Percentiles rank a stretch among this genome's conserved stretches.
These are phyloP conservation scores for Corvus hawaiiensis DNA, from an alignment of 2,113 vertebrate species.

Conservation along the genomic window DNA sequence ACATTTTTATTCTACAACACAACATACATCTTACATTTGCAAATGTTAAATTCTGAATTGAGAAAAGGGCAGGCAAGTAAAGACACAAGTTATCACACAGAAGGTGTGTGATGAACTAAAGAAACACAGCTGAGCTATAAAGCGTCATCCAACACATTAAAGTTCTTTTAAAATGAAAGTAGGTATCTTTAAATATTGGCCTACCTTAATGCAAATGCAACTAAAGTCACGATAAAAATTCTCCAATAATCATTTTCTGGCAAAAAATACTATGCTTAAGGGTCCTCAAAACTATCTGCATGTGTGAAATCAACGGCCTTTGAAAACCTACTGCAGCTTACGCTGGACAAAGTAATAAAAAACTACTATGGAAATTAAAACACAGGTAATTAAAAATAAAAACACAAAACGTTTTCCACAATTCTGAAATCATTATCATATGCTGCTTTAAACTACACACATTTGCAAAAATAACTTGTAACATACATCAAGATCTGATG, in stretches of 20 bases:
- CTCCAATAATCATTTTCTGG: constrained; percentile 12
- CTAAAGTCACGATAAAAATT: not conserved
- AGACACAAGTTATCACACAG: not conserved
- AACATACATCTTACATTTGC: not conserved
- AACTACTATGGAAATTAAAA: not conserved
- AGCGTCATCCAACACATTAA: not conserved
- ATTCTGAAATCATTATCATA: not conserved
- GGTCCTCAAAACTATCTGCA: not conserved
- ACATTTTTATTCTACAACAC: not conserved
- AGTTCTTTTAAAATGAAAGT: not conserved
- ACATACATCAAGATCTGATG: not conserved
- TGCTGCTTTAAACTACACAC: not conserved
- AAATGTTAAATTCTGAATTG: not conserved
- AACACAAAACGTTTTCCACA: not conserved
- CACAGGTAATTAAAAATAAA: not conserved
- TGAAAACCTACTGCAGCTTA: not conserved
- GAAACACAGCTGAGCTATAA: not conserved
- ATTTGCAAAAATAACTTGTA: not conserved
- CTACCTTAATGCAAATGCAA: not conserved
- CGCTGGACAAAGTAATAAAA: not conserved
- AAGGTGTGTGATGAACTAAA: not conserved
- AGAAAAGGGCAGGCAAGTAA: not conserved
- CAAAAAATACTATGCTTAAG: not conserved
- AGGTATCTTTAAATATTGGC: not conserved
- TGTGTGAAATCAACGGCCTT: not conserved